Percentiles rank a stretch among this genome's conserved stretches.
Conservation (phyloP, 1,140 invertebrate genomes). For the Drosophila athabasca region DNA sequence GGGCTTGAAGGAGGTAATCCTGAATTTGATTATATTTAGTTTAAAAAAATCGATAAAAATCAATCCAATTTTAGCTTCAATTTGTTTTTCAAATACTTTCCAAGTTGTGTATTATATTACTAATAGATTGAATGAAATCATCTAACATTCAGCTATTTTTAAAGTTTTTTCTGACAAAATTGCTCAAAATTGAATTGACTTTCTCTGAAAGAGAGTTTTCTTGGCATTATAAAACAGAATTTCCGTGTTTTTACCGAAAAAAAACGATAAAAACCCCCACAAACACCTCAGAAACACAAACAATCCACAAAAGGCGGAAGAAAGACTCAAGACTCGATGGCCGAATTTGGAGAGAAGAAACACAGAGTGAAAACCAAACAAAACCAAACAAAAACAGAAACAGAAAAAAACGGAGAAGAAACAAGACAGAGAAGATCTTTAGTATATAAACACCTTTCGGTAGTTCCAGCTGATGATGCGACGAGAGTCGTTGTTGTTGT, state of each 20-base stretch:
- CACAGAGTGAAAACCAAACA: slow-evolving; percentile 5
- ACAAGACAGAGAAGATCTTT: slow-evolving; percentile 5
- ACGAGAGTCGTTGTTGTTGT: slow-evolving; percentile 36
- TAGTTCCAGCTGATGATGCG: slow-evolving; percentile 55
- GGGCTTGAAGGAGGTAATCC: too few relatives aligned
- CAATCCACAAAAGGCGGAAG: slow-evolving; percentile 13
- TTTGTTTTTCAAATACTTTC: too few relatives aligned
- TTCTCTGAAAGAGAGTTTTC: slow-evolving; percentile 40
- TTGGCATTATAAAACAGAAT: slow-evolving; percentile 30
- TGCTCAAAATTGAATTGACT: slow-evolving; percentile 13
- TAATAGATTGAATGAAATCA: too few relatives aligned
- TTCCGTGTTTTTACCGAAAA: slow-evolving; percentile 42
- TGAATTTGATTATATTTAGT: too few relatives aligned
- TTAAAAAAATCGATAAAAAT: too few relatives aligned
- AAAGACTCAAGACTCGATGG: slow-evolving; percentile 30
- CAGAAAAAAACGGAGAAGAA: slow-evolving; percentile 15
- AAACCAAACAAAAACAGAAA: slow-evolving; percentile 36
- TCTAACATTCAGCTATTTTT: not conserved
- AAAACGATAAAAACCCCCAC: slow-evolving; percentile 28
- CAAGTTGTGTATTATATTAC: too few relatives aligned
- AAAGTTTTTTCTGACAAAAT: slow-evolving; percentile 5
- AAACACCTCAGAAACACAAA: slow-evolving; percentile 1
- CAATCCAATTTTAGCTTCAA: too few relatives aligned
- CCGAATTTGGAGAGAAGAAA: slow-evolving; percentile 3
- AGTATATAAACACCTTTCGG: slow-evolving; percentile 28